phyloP scores from a whole-genome alignment of 2,888 invertebrate genomes.

The Drosophila barbarae region DNA sequence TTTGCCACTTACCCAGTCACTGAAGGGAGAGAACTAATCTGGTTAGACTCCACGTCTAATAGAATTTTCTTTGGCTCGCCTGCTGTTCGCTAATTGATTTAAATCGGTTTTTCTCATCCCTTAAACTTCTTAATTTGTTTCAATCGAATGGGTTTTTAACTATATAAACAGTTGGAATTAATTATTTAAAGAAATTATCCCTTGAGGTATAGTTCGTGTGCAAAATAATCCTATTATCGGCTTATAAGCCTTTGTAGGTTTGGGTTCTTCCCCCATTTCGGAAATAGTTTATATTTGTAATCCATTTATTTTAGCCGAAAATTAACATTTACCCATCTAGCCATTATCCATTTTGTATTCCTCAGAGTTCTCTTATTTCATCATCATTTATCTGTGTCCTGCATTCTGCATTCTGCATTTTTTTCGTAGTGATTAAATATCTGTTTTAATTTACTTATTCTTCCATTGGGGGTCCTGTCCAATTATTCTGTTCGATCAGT shows the following conservation, averaged over 20 bases:
- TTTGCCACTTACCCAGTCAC: slow-evolving; percentile 27
- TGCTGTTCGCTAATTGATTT: slow-evolving; percentile 22
- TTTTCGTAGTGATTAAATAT: slow-evolving; percentile 1
- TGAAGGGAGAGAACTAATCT: slow-evolving; percentile 28
- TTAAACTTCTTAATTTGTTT: slow-evolving; percentile 7
- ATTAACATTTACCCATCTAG: not conserved
- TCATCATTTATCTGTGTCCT: not conserved
- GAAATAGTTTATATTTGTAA: not conserved
- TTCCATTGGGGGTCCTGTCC: not conserved
- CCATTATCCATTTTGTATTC: not conserved
- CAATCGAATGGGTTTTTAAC: slow-evolving; percentile 2
- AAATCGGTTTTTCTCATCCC: slow-evolving; percentile 6
- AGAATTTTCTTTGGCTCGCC: not conserved
- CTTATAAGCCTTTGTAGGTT: not conserved
- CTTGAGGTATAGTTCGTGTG: not conserved
- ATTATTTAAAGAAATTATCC: not conserved
- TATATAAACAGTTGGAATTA: not conserved
- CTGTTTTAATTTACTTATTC: slow-evolving; percentile 10
- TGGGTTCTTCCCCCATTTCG: not conserved
- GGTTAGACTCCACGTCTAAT: slow-evolving; percentile 20
- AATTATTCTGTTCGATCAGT: slow-evolving; percentile 10
- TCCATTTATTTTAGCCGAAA: not conserved
- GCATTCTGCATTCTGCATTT: not conserved
- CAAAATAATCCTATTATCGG: not conserved
- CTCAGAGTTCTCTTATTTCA: not conserved